Percentiles rank a stretch among this genome's conserved stretches.
phyloP scores from a whole-genome alignment of 1,140 invertebrate genomes.

The Dreissena polymorpha region DNA sequence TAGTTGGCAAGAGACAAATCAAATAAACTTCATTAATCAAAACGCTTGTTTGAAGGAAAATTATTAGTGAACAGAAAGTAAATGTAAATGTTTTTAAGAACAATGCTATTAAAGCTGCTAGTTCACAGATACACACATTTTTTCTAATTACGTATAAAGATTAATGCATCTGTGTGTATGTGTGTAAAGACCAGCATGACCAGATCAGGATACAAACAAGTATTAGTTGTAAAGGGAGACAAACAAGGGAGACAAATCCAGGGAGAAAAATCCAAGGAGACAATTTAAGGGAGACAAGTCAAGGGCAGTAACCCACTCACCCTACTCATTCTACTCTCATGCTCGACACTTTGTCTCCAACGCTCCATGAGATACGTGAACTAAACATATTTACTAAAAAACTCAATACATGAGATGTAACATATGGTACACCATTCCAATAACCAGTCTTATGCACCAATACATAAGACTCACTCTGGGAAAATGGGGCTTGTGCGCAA shows the following conservation, averaged over 20 bases:
- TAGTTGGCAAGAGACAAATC: background rate
- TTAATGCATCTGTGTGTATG: background rate
- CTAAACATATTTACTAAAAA: conserved; percentile 4
- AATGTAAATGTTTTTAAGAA: too few species aligned
- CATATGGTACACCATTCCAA: too few species aligned
- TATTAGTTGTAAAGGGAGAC: background rate
- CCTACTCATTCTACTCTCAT: conserved; percentile 50
- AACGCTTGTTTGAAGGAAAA: too few species aligned
- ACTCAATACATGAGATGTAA: too few species aligned
- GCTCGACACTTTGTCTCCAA: conserved; percentile 41
- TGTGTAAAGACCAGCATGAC: background rate
- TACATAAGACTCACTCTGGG: too few species aligned
- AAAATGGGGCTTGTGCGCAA: too few species aligned
- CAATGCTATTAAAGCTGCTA: too few species aligned
- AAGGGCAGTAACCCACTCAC: conserved; percentile 35
- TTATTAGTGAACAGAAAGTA: too few species aligned
- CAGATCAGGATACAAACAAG: background rate
- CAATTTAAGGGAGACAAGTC: background rate
- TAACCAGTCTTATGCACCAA: too few species aligned
- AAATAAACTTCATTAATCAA: too few species aligned
- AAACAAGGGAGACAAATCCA: background rate
- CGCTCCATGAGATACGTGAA: conserved; percentile 36
- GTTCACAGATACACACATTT: background rate
- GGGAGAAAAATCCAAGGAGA: background rate
- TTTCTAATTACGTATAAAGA: background rate